phyloP scores from a whole-genome alignment of 2,888 invertebrate species.

The Ceratothoa steindachneri region DNA sequence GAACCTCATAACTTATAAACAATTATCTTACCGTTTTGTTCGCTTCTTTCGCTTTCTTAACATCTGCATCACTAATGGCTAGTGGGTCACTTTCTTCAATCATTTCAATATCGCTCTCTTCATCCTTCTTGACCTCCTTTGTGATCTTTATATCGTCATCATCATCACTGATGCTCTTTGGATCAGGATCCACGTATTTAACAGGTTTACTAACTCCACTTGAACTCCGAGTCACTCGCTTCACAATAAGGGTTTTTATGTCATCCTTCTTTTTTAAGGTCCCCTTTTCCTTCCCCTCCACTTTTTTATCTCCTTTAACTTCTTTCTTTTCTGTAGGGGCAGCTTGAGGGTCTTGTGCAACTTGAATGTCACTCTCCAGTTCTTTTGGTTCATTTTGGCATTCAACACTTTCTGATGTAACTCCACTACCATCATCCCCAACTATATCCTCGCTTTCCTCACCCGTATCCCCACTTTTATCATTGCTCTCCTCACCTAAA shows the following conservation, averaged over 20 bases:
- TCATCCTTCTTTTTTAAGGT: slow-evolving; percentile 5
- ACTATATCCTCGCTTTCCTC: neutral
- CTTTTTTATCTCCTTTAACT: slow-evolving; percentile 26
- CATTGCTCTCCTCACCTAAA: neutral
- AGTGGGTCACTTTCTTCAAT: slow-evolving; percentile 45
- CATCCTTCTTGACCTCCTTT: slow-evolving; percentile 47
- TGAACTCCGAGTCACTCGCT: slow-evolving; percentile 31
- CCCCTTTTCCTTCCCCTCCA: neutral
- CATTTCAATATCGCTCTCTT: slow-evolving; percentile 48
- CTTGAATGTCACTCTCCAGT: too few relatives aligned
- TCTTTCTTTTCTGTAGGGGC: neutral
- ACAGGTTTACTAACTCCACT: slow-evolving; percentile 49
- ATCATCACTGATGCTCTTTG: slow-evolving; percentile 43
- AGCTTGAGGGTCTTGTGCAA: neutral
- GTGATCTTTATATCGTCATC: slow-evolving; percentile 50
- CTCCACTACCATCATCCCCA: neutral
- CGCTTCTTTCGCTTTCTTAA: slow-evolving; percentile 45
- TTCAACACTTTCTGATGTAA: neutral
- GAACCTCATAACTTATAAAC: too few relatives aligned
- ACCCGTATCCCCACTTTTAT: neutral
- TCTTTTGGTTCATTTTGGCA: neutral
- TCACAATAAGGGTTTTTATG: neutral
- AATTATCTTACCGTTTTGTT: slow-evolving; percentile 29
- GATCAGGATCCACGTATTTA: slow-evolving; percentile 51
- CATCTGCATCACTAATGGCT: slow-evolving; percentile 47